Base-by-base conservation (phyloP, 2,888 invertebrate species). In the Pseudolycoriella hygida region DNA sequence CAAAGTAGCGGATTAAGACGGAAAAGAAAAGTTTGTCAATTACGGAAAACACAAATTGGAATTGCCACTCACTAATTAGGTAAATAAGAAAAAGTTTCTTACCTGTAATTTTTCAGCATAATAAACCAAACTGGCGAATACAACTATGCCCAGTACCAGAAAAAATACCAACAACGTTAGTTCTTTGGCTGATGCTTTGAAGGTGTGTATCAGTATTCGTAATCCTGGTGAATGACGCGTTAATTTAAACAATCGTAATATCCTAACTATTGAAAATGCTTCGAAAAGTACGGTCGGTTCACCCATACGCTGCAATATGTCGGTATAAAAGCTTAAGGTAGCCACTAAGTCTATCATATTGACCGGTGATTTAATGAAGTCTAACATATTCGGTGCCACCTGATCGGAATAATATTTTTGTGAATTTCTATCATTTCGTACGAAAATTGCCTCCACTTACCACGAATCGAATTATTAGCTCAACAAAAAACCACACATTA, bases 291-390 rank as follows among this genome's bases (percentile, higher is more conserved):
- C 92, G 32, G 90, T 90, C 67, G 92, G 92, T 70, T 90, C 89
- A 53, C 90, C 70, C 60, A 90, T 86, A 62, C 81, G 83, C 60
- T 90, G 86, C 53, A 92, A 75, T 56, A 81, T 76, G 67, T 94
- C 93, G 66, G 90, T 83, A 75, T 97, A 98, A 73, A 98, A 98
- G 64, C 93, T 94, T 66, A 96, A 76, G 34, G 97, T 98, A 51
- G 98, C 97, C 56, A 97, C 89, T 69, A 96, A 93, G 69, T 98
- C 98, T 69, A 99, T 98, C 66, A 98, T 84, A 70, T 98, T 99
- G 58, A 96, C 93, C 50, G 94, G 94, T 61, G 82, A 89, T 65
- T 85, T 87, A 66, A 96, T 77, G 71, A 97, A 98, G 60, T 85
- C 85, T 65, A 87, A 85, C 67, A 92, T 93, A 62, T 85, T 88